Percentiles rank a stretch among this genome's conserved stretches.
Evolutionary conservation across 2,113 vertebrate species (phyloP).

Genomic region (Saimiri boliviensis): DNA sequence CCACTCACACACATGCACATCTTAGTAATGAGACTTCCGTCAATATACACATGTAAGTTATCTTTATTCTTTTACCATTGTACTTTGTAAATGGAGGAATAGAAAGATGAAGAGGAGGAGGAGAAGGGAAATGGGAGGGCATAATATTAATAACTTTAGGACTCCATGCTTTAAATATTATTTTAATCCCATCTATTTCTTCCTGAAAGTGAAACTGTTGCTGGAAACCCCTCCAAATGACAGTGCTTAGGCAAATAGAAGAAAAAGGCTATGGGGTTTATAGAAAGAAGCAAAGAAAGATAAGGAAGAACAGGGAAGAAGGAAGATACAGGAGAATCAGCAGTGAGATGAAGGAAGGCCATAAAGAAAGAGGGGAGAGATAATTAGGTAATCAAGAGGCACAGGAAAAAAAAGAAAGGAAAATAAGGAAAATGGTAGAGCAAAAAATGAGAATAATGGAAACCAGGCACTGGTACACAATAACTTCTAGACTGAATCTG

Average conservation of each 20-base stretch:
- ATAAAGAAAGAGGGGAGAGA: background rate
- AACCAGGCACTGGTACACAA: background rate
- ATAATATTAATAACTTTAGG: background rate
- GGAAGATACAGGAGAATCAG: background rate
- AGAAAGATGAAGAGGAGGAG: background rate
- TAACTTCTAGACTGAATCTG: too few species aligned
- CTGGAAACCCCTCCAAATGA: background rate
- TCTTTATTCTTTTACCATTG: background rate
- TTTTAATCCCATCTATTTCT: background rate
- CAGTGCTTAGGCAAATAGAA: background rate
- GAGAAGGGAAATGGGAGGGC: background rate
- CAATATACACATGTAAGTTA: background rate
- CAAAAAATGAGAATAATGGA: background rate
- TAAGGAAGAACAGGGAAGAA: background rate
- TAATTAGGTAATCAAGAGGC: background rate
- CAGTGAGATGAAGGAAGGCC: background rate
- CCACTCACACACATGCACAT: background rate
- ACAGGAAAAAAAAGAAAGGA: background rate
- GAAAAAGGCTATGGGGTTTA: background rate
- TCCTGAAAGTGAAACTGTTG: background rate
- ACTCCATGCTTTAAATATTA: background rate
- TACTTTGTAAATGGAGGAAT: background rate
- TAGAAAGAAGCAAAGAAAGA: background rate
- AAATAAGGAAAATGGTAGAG: background rate
- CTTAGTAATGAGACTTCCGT: background rate